Conservation (phyloP, 2,888 invertebrate species). For the Resseliella maxima region DNA sequence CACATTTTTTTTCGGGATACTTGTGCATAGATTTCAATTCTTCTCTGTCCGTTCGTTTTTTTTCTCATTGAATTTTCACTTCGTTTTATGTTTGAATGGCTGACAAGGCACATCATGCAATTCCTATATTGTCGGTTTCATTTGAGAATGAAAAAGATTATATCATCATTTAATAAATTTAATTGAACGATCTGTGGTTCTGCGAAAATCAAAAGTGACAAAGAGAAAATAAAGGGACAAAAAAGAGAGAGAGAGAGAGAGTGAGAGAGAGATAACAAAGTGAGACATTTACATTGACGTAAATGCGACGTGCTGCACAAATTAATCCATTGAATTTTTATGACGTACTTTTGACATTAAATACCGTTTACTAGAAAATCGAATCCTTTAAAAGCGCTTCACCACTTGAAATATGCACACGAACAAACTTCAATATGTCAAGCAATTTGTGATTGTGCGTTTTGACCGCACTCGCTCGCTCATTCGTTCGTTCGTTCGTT, state of each 20-base stretch:
- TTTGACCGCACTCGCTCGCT: not conserved
- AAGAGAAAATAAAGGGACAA: too few species aligned
- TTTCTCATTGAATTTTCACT: not conserved
- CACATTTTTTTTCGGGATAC: not conserved
- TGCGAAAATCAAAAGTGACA: not conserved
- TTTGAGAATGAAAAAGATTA: not conserved
- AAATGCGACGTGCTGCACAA: not conserved
- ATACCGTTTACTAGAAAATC: not conserved
- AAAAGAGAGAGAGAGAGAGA: too few species aligned
- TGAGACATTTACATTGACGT: too few species aligned
- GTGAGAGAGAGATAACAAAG: too few species aligned
- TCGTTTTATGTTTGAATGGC: not conserved
- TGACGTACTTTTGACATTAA: not conserved
- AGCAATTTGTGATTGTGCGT: not conserved
- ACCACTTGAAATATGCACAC: not conserved
- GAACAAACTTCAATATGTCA: not conserved
- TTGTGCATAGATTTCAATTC: not conserved
- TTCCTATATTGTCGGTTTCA: not conserved
- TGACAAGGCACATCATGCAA: not conserved
- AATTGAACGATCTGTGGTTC: not conserved
- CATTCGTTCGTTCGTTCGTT: too few species aligned
- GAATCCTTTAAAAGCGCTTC: conserved; percentile 5
- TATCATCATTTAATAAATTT: conserved; percentile 17
- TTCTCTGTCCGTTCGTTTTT: not conserved
- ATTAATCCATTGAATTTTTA: not conserved